These are phyloP conservation scores for Chinchilla lanigera DNA, from an alignment of 2,113 vertebrate genomes.

Conservation along the genomic window DNA sequence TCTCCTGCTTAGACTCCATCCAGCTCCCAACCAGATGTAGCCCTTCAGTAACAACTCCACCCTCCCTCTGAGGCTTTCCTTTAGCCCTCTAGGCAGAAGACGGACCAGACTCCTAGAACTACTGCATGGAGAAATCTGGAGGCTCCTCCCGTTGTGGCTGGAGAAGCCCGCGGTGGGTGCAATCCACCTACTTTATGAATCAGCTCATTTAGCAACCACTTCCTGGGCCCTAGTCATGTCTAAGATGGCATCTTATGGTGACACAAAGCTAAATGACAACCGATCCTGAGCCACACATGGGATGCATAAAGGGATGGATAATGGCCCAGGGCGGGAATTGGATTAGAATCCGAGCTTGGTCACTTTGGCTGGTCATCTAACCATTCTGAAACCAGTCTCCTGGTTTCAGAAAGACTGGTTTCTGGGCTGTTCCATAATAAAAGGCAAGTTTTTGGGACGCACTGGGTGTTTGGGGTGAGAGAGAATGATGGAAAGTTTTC, in stretches of 20 bases:
- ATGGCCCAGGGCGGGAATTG: neutral
- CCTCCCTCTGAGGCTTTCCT: neutral
- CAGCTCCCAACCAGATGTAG: neutral
- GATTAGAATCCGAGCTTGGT: neutral
- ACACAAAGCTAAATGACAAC: neutral
- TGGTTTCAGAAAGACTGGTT: neutral
- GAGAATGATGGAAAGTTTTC: neutral
- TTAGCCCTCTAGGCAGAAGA: neutral
- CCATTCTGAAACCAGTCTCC: neutral
- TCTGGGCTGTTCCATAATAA: constrained; percentile 14
- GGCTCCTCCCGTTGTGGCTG: neutral
- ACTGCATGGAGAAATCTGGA: neutral
- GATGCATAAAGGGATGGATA: neutral
- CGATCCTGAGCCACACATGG: neutral
- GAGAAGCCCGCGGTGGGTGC: neutral
- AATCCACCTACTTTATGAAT: neutral
- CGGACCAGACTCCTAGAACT: constrained; percentile 26
- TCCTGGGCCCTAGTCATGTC: neutral
- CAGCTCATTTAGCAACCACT: neutral
- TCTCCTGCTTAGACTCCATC: neutral
- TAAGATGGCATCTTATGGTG: neutral
- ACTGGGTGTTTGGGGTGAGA: neutral
- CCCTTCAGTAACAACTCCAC: neutral
- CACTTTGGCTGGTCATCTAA: neutral
- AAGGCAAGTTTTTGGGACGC: constrained; percentile 47